Percentiles rank a stretch among this genome's conserved stretches.
Evolutionary conservation across 2,113 vertebrate species (phyloP).

Genomic region (Corythornis cristatus): DNA sequence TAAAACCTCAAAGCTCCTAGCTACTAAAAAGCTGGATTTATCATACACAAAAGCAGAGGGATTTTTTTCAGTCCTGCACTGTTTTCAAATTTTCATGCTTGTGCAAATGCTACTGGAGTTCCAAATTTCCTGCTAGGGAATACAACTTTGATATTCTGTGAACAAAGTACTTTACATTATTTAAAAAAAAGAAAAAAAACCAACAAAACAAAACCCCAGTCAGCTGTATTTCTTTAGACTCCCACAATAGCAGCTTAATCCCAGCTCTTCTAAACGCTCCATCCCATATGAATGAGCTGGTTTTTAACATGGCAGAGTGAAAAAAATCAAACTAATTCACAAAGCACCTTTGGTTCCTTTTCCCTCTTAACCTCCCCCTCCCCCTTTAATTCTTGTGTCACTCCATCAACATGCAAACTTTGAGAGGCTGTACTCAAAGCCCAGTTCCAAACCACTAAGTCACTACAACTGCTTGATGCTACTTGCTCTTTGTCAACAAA

Average conservation of each 20-base stretch:
- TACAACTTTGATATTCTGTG: constrained; percentile 34
- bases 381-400: background rate
- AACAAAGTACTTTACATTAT: constrained; percentile 38
- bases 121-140: background rate
- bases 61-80: background rate
- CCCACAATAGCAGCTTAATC: constrained; percentile 41
- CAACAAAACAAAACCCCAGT: constrained; percentile 6
- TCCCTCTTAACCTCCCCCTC: background rate
- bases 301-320: constrained; percentile 32
- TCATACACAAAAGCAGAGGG: background rate
- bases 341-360: constrained; percentile 27
- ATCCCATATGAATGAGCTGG: constrained; percentile 25
- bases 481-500: constrained; percentile 40
- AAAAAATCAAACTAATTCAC: constrained; percentile 31
- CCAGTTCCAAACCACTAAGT: background rate
- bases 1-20: background rate
- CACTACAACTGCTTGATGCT: background rate
- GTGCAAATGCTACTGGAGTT: constrained; percentile 8
- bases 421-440: background rate
- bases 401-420: background rate
- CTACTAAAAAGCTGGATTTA: constrained; percentile 17
- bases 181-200: background rate
- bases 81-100: constrained; percentile 27
- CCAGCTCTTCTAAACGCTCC: constrained; percentile 16
- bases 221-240: constrained; percentile 36